phyloP scores from a whole-genome alignment of 1,140 invertebrate species.

The Aphelenchoides besseyi region DNA sequence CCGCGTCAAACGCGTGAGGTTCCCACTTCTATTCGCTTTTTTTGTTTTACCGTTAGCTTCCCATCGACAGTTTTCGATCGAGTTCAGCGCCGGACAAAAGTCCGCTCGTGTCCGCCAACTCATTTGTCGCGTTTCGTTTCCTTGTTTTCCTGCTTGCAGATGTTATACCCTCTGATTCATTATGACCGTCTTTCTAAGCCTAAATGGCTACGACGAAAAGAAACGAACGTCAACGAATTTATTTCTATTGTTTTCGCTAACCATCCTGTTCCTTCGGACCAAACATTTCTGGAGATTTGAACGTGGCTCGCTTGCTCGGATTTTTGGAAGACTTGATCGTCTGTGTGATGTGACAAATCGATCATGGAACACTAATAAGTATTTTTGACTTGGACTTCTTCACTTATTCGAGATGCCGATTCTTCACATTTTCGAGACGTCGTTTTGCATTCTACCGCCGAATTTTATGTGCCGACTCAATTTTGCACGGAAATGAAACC shows the following conservation, averaged over 20 bases:
- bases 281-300: too few relatives aligned
- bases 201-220: too few relatives aligned
- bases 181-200: conserved; percentile 2
- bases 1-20: background rate
- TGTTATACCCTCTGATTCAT: background rate
- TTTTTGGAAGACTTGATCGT: too few relatives aligned
- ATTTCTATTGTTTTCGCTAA: background rate
- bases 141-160: background rate
- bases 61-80: background rate
- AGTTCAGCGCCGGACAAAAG: conserved; percentile 2
- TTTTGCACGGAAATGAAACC: conserved; percentile 3
- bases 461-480: background rate
- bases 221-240: too few relatives aligned
- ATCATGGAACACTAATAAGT: too few relatives aligned
- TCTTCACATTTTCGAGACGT: too few relatives aligned
- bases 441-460: background rate
- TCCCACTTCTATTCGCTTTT: background rate
- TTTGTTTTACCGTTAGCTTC: conserved; percentile 1
- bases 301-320: too few relatives aligned
- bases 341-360: too few relatives aligned
- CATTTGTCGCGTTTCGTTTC: background rate
- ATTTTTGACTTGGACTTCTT: too few relatives aligned
- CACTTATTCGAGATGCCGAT: too few relatives aligned
- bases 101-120: background rate
- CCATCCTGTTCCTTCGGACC: background rate